Conservation (phyloP, 1,140 invertebrate genomes). For the Maniola jurtina region DNA sequence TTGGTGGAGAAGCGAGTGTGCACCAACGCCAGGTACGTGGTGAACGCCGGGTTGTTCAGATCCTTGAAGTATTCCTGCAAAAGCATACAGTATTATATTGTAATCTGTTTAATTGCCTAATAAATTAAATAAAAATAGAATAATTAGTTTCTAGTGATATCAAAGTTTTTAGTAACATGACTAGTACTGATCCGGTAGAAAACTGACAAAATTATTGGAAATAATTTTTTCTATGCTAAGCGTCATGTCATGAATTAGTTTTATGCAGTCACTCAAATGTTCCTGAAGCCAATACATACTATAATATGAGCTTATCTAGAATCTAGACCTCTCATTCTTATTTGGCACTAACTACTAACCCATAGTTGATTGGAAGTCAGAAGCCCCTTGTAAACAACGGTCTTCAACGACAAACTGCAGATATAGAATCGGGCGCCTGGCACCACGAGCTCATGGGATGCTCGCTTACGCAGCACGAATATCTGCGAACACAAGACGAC, state of each 20-base stretch:
- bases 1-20: constrained; percentile 99
- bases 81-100: constrained; percentile 2
- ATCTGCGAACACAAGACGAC: constrained; percentile 80
- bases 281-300: neutral
- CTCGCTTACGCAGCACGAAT: constrained; percentile 95
- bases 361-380: constrained; percentile 97
- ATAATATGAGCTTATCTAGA: too few species aligned
- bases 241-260: too few species aligned
- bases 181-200: too few species aligned
- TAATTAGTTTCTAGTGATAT: too few species aligned
- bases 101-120: too few species aligned
- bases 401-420: constrained; percentile 94
- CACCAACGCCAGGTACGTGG: constrained; percentile 96
- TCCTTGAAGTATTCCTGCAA: constrained; percentile 80
- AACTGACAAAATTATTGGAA: too few species aligned
- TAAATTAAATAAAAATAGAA: too few species aligned
- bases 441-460: constrained; percentile 92
- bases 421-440: constrained; percentile 96
- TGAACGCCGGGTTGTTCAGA: constrained; percentile 88
- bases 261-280: too few species aligned
- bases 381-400: constrained; percentile 98
- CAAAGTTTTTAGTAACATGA: too few species aligned
- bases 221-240: too few species aligned
- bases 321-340: neutral
- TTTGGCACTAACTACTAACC: constrained; percentile 74